Evolutionary conservation across 2,888 invertebrate genomes (phyloP), one percentile per base, ranked within the genome.

Genomic region (Polydrusus tereticollis): DNA sequence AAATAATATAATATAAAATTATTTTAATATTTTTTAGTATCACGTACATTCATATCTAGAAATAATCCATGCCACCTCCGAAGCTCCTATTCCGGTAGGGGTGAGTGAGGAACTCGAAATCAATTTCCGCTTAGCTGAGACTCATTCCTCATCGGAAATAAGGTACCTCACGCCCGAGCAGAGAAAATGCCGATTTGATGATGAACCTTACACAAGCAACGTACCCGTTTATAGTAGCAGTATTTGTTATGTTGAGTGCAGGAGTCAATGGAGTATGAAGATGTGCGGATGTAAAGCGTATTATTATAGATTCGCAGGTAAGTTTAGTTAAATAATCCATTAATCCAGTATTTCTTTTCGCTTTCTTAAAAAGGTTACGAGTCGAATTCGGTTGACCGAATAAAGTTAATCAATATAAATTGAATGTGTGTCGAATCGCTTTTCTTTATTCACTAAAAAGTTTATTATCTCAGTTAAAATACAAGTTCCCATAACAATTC

Each of bases 31-130:
- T 1, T 78, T 80, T 43, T 80, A 90, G 90, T 88, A 89, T 78
- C 89, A 88, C 81, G 78, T 88, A 0, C 90, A 91, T 80, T 90
- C 90, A 0, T 88, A 89, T 2, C 87, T 88, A 78, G 90, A 91
- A 75, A 83, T 90, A 1, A 82, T 87, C 20, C 89, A 90, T 74
- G 82, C 83, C 21, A 83, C 87, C 0, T 83, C 84, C 0, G 81
- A 83, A 2, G 71, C 77, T 1, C 72, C 79, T 71, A 23, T 82
- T 18, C 47, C 78, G 29, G 81, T 86, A 0, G 81, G 83, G 0
- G 77, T 79, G n/a, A 84, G 87, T 4, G 82, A 85, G 59, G 88
- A 87, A 63, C 79, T 87, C 1, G 84, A 83, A 47, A 82, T 85
- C 7, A 85, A 86, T 76, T 86, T 83, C 73, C 78, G 82, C 67